These are phyloP conservation scores for Indicator indicator DNA, from an alignment of 2,113 vertebrate species.

Conservation along the genomic window DNA sequence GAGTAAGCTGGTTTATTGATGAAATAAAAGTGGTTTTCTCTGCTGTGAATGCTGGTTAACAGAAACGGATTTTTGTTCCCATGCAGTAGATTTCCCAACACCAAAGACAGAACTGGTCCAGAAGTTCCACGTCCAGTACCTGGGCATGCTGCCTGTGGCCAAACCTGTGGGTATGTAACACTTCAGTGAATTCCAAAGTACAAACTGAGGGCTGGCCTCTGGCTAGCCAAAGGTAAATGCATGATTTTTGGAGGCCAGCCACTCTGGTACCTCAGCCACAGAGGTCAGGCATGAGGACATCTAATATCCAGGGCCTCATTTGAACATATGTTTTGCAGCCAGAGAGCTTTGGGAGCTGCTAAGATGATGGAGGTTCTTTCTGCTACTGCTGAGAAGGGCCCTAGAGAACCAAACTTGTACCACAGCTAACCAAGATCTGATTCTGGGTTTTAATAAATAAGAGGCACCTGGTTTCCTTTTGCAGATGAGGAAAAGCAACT, in stretches of 20 bases:
- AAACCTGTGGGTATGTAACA: slow-evolving; percentile 89
- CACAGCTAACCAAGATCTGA: not conserved
- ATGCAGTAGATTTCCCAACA: slow-evolving; percentile 93
- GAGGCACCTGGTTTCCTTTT: not conserved
- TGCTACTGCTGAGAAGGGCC: not conserved
- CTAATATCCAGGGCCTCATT: not conserved
- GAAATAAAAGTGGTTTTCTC: not conserved
- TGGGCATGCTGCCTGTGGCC: slow-evolving; percentile 89
- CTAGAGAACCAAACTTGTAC: not conserved
- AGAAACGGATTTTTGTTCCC: slow-evolving; percentile 55
- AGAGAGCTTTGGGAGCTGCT: not conserved
- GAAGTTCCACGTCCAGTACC: slow-evolving; percentile 94
- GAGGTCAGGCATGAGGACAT: not conserved
- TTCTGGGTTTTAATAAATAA: not conserved
- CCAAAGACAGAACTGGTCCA: slow-evolving; percentile 98
- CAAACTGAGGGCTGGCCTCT: not conserved
- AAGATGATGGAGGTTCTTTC: not conserved
- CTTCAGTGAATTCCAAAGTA: not conserved
- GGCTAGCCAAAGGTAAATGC: not conserved
- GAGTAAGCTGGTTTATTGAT: not conserved
- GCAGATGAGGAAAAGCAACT: not conserved
- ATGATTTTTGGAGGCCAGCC: not conserved
- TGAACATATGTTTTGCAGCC: not conserved
- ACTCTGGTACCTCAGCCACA: not conserved
- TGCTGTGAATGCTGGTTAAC: slow-evolving; percentile 22